Conservation (phyloP, 2,888 invertebrate species). For the Anodontia alba region DNA sequence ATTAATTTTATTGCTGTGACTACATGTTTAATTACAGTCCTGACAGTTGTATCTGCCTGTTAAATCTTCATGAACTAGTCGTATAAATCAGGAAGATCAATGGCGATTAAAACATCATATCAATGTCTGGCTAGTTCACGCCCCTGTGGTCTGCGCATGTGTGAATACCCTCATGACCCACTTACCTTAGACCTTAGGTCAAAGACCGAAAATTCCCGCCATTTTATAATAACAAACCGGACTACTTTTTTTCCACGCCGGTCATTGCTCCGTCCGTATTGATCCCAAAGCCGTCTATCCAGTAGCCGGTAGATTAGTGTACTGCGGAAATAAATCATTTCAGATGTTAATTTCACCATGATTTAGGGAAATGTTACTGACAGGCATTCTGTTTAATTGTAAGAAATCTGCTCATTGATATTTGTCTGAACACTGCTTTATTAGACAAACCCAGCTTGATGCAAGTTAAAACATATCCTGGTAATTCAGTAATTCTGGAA, state of each 20-base stretch:
- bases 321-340: constrained; percentile 7
- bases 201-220: constrained; percentile 49
- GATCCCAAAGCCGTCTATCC: neutral
- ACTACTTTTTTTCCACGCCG: constrained; percentile 43
- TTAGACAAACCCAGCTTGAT: neutral
- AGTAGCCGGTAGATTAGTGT: neutral
- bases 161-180: constrained; percentile 35
- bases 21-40: neutral
- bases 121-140: constrained; percentile 11
- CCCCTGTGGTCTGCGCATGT: neutral
- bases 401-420: constrained; percentile 3
- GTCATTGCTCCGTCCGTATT: constrained; percentile 33
- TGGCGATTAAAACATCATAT: constrained; percentile 2
- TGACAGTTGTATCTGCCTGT: neutral
- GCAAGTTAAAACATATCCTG: constrained; percentile 7
- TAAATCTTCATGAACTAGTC: neutral
- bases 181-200: constrained; percentile 42
- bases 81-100: neutral
- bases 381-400: constrained; percentile 7
- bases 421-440: neutral
- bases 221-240: constrained; percentile 53
- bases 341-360: constrained; percentile 6
- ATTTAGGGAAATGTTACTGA: constrained; percentile 7
- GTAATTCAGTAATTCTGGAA: neutral
- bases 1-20: constrained; percentile 6